Base-by-base conservation (phyloP, 2,888 invertebrate genomes). In the Athrips mouffetella region DNA sequence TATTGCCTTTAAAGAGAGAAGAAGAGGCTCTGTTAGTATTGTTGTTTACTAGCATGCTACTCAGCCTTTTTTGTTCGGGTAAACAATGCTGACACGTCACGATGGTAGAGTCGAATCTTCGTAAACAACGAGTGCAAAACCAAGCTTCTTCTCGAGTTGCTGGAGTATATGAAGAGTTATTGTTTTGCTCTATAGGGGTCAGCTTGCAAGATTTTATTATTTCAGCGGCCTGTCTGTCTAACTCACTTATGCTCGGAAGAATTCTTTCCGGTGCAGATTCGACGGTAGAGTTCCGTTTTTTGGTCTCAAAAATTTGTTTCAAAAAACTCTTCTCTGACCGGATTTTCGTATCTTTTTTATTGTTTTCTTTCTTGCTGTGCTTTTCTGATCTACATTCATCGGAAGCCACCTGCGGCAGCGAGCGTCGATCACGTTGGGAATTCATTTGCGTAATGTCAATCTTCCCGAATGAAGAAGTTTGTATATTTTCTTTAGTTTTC, bases 191-290 rank as follows among this genome's bases (percentile, higher is more conserved):
- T 0, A 64, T 48, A 30, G 59, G 57, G 60, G 77, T 78, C 48
- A 76, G 62, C 66, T 82, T 78, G 47, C 67, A 70, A 45, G 88
- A 90, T 69, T 91, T 90, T 37, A 94, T 90, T 57, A 95, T 93
- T 74, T 93, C 93, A 1, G 92, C 91, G 0, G 94, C 94, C 75
- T 95, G 94, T 59, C 92, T 91, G 70, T 95, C 95, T 53, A 95
- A 76, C 72, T 94, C 94, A 66, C 94, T 94, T 58, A 94, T 94
- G 69, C 92, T 94, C 0, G 93, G 92, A 42, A 94, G 76, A 88
- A 62, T 90, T 89, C 72, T 93, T 62, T 60, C 91, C 84, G 78
- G 60, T 18, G 73, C 52, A 15, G 73, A 70, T 52, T 84, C 83
- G 41, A 75, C 64, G 11, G 64, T 62, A 2, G 86, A 82, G 60